A percentile compares a stretch with the other conserved stretches of the same genome.
Evolutionary conservation across 1,140 invertebrate genomes (phyloP).

Genomic region (Vollenhovia emeryi): DNA sequence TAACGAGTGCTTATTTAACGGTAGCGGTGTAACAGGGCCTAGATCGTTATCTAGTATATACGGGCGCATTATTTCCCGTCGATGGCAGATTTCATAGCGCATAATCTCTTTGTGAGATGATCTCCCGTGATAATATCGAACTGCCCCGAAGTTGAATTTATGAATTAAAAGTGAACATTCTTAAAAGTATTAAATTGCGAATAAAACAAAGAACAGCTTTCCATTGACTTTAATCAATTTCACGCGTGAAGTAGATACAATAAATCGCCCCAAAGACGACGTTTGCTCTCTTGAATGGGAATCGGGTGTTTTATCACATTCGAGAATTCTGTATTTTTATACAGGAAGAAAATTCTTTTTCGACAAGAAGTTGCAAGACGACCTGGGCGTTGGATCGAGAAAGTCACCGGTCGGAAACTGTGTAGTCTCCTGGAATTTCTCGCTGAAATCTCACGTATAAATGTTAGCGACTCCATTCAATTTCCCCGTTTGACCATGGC

Average conservation of each 20-base stretch:
- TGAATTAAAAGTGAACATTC: neutral
- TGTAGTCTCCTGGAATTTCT: neutral
- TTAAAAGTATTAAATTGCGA: neutral
- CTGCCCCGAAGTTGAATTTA: neutral
- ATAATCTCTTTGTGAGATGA: neutral
- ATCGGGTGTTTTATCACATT: neutral
- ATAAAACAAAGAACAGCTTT: neutral
- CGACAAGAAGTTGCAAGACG: neutral
- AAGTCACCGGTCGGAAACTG: too few species aligned
- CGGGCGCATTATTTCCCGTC: neutral
- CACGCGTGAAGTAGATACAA: neutral
- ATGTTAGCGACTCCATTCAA: constrained; percentile 8
- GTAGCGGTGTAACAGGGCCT: neutral
- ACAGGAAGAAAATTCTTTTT: neutral
- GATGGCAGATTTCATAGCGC: neutral
- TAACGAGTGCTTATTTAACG: constrained; percentile 47
- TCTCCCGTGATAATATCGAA: neutral
- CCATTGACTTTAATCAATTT: neutral
- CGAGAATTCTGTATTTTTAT: neutral
- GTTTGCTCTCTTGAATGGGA: neutral
- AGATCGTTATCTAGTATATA: constrained; percentile 14
- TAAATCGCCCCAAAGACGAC: neutral
- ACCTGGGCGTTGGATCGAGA: too few species aligned
- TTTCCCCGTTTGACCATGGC: neutral
- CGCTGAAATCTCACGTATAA: constrained; percentile 1